Percentiles rank a stretch among this genome's conserved stretches.
Evolutionary conservation across 2,113 vertebrate species (phyloP).

Genomic region (Thamnaconus septentrionalis): DNA sequence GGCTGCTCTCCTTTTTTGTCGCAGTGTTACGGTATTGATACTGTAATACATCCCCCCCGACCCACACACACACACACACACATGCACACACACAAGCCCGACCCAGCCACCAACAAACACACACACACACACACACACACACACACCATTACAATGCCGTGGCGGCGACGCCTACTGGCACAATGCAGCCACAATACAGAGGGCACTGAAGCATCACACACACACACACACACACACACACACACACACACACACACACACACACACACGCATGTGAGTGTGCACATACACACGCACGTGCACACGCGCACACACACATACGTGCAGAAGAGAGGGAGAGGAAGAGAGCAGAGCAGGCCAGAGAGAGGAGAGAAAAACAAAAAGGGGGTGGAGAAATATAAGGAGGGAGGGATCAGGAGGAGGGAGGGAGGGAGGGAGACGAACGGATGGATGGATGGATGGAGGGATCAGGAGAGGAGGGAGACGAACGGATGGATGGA

Average conservation of each 20-base stretch:
- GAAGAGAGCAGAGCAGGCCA: slow-evolving; percentile 35
- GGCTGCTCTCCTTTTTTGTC: slow-evolving; percentile 81
- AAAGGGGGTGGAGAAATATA: slow-evolving; percentile 17
- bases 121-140: slow-evolving; percentile 8
- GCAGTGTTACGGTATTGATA: slow-evolving; percentile 84
- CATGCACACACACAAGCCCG: slow-evolving; percentile 37
- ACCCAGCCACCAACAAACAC: slow-evolving; percentile 6
- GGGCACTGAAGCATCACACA: slow-evolving; percentile 76
- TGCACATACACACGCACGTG: slow-evolving; percentile 18
- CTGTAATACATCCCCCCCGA: slow-evolving; percentile 66
- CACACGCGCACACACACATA: slow-evolving; percentile 28
- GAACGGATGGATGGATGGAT: slow-evolving; percentile 26
- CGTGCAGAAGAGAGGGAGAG: neutral
- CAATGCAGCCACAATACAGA: slow-evolving; percentile 79
- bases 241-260: slow-evolving; percentile 20
- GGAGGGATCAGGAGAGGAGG: neutral
- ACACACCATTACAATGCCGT: slow-evolving; percentile 73
- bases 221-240: slow-evolving; percentile 53
- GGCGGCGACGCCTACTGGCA: slow-evolving; percentile 78
- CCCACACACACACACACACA: slow-evolving; percentile 8
- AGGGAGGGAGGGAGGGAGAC: slow-evolving; percentile 22
- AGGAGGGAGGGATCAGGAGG: slow-evolving; percentile 38
- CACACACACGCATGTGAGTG: neutral
- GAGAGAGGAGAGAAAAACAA: slow-evolving; percentile 21
- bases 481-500: slow-evolving; percentile 18